Evolutionary conservation across 2,888 invertebrate genomes (phyloP).

Genomic region (Ryuthela nishihirai): DNA sequence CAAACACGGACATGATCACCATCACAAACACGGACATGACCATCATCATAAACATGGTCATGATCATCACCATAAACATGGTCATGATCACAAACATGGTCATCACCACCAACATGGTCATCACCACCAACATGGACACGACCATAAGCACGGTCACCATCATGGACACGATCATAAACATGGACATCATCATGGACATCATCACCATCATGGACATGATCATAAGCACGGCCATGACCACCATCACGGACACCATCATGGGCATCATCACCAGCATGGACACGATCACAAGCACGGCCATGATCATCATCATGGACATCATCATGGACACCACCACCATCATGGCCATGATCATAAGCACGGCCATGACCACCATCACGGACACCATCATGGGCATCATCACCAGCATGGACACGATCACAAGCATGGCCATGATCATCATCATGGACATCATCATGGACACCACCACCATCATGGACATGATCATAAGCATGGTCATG

Average conservation of each 20-base stretch:
- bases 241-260: constrained; percentile 6
- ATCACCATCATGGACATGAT: constrained; percentile 21
- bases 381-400: constrained; percentile 8
- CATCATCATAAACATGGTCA: constrained; percentile 14
- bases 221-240: constrained; percentile 14
- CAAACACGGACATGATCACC: constrained; percentile 7
- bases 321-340: constrained; percentile 6
- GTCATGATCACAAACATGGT: constrained; percentile 7
- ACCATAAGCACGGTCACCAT: constrained; percentile 6
- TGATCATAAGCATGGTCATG: constrained; percentile 15
- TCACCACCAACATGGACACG: constrained; percentile 8
- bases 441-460: constrained; percentile 16
- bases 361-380: constrained; percentile 6
- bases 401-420: constrained; percentile 17
- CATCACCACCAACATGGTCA: constrained; percentile 11
- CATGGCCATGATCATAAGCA: constrained; percentile 14
- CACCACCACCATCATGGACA: constrained; percentile 18
- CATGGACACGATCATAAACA: constrained; percentile 21
- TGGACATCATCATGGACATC: constrained; percentile 20
- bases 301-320: constrained; percentile 10
- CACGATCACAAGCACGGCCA: constrained; percentile 10
- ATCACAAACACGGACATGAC: constrained; percentile 4
- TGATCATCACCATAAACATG: constrained; percentile 8
- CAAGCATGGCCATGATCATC: constrained; percentile 16
- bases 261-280: constrained; percentile 6